A percentile compares a stretch with the other conserved stretches of the same genome.
Evolutionary conservation across 2,888 invertebrate species (phyloP).

Genomic region (Ceriagrion tenellum): DNA sequence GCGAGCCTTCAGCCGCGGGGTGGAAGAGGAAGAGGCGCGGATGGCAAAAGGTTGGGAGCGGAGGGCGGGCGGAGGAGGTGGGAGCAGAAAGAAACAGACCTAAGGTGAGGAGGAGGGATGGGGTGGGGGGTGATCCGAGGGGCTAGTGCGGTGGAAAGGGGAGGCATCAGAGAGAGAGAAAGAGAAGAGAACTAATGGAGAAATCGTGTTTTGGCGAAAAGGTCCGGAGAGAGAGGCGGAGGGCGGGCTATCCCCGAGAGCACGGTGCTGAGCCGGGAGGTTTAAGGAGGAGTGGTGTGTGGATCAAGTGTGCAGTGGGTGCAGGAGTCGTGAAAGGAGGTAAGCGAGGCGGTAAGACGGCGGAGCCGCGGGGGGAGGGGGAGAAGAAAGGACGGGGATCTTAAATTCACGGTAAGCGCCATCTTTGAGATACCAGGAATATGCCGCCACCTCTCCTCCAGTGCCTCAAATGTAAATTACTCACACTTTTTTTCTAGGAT

Average conservation of each 20-base stretch:
- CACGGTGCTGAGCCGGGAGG: background rate
- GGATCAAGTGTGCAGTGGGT: background rate
- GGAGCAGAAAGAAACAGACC: background rate
- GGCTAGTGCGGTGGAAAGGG: too few relatives aligned
- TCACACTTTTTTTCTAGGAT: background rate
- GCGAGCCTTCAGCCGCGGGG: background rate
- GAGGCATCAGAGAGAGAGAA: background rate
- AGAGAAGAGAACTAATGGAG: slow-evolving; percentile 48
- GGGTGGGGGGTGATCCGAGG: background rate
- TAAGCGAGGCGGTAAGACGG: background rate
- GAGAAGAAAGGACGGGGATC: background rate
- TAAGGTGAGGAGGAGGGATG: background rate
- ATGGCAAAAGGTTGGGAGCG: background rate
- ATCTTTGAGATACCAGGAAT: background rate
- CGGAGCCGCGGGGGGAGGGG: background rate
- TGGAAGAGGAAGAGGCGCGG: background rate
- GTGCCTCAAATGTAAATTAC: background rate
- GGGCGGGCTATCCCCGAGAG: background rate
- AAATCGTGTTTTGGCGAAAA: slow-evolving; percentile 62
- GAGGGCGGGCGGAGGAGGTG: background rate
- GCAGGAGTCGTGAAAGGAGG: background rate
- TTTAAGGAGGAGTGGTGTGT: background rate
- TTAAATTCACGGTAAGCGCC: background rate
- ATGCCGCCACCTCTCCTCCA: background rate
- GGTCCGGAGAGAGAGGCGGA: background rate